Base-by-base conservation (phyloP, 2,113 vertebrate species). In the Corvus moneduloides region DNA sequence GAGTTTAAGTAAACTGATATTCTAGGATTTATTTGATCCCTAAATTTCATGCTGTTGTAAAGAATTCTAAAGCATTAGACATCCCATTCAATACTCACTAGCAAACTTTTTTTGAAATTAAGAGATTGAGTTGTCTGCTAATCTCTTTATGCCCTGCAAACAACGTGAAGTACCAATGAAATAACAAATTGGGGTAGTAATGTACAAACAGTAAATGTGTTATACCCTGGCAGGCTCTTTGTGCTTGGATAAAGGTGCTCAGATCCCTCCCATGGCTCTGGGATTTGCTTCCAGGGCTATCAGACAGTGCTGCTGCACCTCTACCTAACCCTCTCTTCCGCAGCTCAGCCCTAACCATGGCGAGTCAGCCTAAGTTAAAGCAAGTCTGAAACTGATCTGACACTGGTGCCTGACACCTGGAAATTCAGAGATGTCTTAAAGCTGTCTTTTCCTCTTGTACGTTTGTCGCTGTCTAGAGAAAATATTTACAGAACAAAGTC, bases 401-500 rank as follows among this genome's bases (percentile, higher is more conserved):
- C 54, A 46, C 73, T 35, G 71, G 4, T 1, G 1, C 58, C 89
- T 32, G 66, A 66, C 87, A 86, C 67, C 55, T 71, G 72, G 33
- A 55, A 64, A 93, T 44, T 52, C 94, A 81, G 64, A 80, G 59
- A 37, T 41, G 18, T 8, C 30, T 61, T 24, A 68, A 61, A 95
- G 61, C 90, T 80, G 28, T 7, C 79, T 93, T 73, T 68, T 64
- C 85, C 72, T 90, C 92, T 56, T 6, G 30, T 6, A 10, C 7
- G 1, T 49, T 56, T 81, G 59, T 69, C 0, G 0, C 84, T 52
- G 43, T 78, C 64, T 58, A 78, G 68, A 72, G 73, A 63, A 85
- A 95, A 83, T 61, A 94, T 92, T 94, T 75, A 92, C 85, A 93
- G 59, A 96, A 59, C 83, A 72, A 63, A 81, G 49, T 22, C 17